phyloP scores from a whole-genome alignment of 1,140 invertebrate species.

The Drosophila varians region DNA sequence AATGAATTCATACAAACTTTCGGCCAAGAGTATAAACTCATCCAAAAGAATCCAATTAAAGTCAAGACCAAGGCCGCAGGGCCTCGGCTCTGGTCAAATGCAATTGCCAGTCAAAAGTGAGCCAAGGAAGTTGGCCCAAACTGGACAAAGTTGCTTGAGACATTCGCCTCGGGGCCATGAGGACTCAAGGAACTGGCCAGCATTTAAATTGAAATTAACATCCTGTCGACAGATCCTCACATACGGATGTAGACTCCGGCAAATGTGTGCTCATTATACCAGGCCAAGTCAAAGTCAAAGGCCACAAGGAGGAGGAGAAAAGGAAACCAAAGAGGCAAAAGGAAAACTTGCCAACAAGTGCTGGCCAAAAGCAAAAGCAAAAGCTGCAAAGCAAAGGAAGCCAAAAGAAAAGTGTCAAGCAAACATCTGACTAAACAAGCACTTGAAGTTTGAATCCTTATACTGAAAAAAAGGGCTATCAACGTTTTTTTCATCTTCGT shows the following conservation, averaged over 20 bases:
- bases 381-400: conserved; percentile 34
- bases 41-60: conserved; percentile 72
- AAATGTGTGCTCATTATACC: conserved; percentile 70
- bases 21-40: conserved; percentile 1
- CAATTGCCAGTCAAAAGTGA: conserved; percentile 49
- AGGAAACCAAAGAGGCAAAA: conserved; percentile 17
- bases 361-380: conserved; percentile 47
- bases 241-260: conserved; percentile 27
- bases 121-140: conserved; percentile 41
- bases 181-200: conserved; percentile 63
- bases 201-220: conserved; percentile 81
- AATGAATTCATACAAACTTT: conserved; percentile 36
- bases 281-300: conserved; percentile 61
- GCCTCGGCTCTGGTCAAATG: conserved; percentile 32
- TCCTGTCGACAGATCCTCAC: conserved; percentile 54
- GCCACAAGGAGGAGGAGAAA: conserved; percentile 16
- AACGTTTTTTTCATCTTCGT: too few species aligned
- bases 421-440: conserved; percentile 63
- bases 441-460: conserved; percentile 13
- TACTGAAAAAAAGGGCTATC: conserved; percentile 5
- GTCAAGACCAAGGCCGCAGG: conserved; percentile 40
- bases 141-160: conserved; percentile 42
- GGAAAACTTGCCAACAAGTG: conserved; percentile 63
- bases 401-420: conserved; percentile 74
- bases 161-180: conserved; percentile 23